phyloP scores from a whole-genome alignment of 2,797 vertebrate species.

The Lepus townsendii region DNA sequence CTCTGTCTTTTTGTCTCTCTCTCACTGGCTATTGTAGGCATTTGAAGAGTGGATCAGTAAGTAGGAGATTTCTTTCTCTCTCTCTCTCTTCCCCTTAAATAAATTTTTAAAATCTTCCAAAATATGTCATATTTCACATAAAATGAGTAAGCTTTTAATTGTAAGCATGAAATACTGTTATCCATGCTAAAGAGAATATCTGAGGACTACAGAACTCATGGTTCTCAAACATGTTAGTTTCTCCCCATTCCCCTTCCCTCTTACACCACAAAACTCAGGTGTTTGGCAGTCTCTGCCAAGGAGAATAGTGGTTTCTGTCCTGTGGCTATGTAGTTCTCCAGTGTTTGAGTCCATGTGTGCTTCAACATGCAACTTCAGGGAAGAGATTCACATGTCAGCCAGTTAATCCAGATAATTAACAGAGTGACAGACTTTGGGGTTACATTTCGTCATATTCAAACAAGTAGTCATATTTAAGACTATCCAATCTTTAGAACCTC shows the following conservation, averaged over 20 bases:
- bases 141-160: not conserved
- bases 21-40: too few relatives aligned
- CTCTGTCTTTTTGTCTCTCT: too few relatives aligned
- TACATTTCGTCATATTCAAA: not conserved
- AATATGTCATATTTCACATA: not conserved
- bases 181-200: not conserved
- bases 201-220: not conserved
- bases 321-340: not conserved
- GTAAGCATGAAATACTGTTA: not conserved
- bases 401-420: not conserved
- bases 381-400: not conserved
- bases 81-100: too few relatives aligned
- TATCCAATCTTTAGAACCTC: not conserved
- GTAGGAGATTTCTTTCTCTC: too few relatives aligned
- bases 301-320: not conserved
- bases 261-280: not conserved
- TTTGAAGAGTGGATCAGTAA: too few relatives aligned
- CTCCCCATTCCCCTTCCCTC: not conserved
- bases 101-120: not conserved
- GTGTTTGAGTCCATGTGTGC: not conserved
- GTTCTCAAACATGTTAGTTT: not conserved
- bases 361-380: not conserved
- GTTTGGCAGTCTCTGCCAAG: too few relatives aligned
- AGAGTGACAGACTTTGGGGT: not conserved
- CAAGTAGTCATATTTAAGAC: not conserved